Percentiles rank a stretch among this genome's conserved stretches.
Conservation (phyloP, 2,888 invertebrate species). For the Flexamia atlantica region DNA sequence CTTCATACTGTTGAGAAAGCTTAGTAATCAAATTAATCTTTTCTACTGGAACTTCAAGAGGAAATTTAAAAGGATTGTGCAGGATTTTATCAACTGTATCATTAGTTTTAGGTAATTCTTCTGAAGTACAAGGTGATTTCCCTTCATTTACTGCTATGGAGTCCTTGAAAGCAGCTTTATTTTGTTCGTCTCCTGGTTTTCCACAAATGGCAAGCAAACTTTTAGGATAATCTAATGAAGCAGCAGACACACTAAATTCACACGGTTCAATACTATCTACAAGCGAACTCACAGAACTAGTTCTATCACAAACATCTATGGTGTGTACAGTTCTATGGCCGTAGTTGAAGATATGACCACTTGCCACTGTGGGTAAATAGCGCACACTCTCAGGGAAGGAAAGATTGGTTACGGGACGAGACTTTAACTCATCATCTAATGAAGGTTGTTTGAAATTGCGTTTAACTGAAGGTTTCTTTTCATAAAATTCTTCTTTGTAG, state of each 20-base stretch:
- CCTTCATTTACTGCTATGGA: neutral
- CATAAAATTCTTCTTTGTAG: constrained; percentile 62
- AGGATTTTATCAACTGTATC: constrained; percentile 39
- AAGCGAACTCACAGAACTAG: constrained; percentile 5
- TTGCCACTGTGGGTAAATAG: neutral
- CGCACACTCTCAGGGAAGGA: constrained; percentile 47
- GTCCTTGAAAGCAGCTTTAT: neutral
- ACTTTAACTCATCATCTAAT: constrained; percentile 59
- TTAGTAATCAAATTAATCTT: neutral
- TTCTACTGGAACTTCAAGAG: neutral
- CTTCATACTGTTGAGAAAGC: neutral
- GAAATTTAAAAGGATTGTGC: constrained; percentile 37
- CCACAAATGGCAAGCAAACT: neutral
- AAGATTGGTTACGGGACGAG: constrained; percentile 29
- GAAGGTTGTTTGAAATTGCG: constrained; percentile 62
- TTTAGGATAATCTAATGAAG: constrained; percentile 4
- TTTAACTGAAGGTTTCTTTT: constrained; percentile 43
- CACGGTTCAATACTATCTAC: constrained; percentile 21
- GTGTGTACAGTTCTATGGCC: constrained; percentile 22
- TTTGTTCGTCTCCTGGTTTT: neutral
- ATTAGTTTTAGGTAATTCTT: constrained; percentile 6
- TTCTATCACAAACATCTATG: constrained; percentile 24
- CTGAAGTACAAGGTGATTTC: neutral
- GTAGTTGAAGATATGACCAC: neutral
- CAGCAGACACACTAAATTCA: constrained; percentile 10